Conservation (phyloP, 1,140 invertebrate genomes). For the Temnothorax nylanderi region DNA sequence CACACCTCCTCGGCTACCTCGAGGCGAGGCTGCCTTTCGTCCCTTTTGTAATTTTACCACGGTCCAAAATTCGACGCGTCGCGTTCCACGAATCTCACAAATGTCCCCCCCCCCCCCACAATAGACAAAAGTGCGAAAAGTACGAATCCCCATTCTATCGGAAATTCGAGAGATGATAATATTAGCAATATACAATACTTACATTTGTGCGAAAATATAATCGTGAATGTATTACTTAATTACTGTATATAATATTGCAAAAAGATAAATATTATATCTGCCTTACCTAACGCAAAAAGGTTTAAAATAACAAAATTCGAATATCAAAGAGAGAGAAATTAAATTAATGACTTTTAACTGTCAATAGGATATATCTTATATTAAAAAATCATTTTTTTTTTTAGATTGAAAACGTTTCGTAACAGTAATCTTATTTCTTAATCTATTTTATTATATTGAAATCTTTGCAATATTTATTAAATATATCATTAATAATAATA, state of each 20-base stretch:
- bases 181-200: background rate
- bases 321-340: background rate
- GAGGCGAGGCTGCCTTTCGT: slow-evolving; percentile 65
- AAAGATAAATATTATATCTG: background rate
- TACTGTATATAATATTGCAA: background rate
- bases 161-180: background rate
- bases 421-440: background rate
- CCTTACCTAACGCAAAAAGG: background rate
- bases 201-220: background rate
- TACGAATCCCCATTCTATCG: background rate
- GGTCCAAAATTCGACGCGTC: slow-evolving; percentile 74
- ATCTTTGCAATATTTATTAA: background rate
- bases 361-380: background rate
- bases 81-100: slow-evolving; percentile 60
- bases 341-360: background rate
- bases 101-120: slow-evolving; percentile 40
- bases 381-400: background rate
- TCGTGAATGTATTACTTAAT: too few relatives aligned
- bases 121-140: background rate
- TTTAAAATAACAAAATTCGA: background rate
- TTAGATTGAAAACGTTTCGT: background rate
- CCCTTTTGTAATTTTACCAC: slow-evolving; percentile 68
- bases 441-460: background rate
- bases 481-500: background rate
- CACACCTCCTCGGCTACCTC: slow-evolving; percentile 76